Percentiles rank a stretch among this genome's conserved stretches.
phyloP scores from a whole-genome alignment of 2,888 invertebrate species.

The Bimastos eiseni region DNA sequence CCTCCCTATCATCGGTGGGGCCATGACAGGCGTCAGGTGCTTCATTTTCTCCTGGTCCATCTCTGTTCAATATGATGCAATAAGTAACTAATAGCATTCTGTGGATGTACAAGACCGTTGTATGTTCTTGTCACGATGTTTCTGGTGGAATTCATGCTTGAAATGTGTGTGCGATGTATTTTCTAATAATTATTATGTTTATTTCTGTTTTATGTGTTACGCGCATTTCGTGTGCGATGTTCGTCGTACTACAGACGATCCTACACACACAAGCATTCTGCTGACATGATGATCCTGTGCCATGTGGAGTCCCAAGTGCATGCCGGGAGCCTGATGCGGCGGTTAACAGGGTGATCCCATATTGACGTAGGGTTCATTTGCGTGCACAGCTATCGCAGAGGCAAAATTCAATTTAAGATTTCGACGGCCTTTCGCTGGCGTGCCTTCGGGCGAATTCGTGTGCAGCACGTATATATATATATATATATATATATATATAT shows the following conservation, averaged over 20 bases:
- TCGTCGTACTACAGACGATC: too few species aligned
- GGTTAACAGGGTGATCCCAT: not conserved
- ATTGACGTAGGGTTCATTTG: not conserved
- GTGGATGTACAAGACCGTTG: not conserved
- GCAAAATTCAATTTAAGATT: not conserved
- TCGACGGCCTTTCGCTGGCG: not conserved
- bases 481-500: too few species aligned
- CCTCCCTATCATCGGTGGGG: not conserved
- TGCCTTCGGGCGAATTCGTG: not conserved
- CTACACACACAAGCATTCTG: not conserved
- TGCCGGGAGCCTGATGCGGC: not conserved
- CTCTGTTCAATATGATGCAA: not conserved
- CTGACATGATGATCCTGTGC: not conserved
- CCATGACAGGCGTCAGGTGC: not conserved
- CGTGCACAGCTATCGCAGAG: not conserved
- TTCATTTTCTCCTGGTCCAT: not conserved
- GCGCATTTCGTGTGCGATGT: too few species aligned
- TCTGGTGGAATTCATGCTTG: not conserved
- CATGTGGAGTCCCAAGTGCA: not conserved
- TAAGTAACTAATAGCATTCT: not conserved
- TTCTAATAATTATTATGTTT: too few species aligned
- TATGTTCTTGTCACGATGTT: not conserved
- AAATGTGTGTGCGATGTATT: too few species aligned
- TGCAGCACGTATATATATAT: not conserved
- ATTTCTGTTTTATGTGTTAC: too few species aligned